Evolutionary conservation across 2,888 invertebrate species (phyloP).

Genomic region (Cerceris rybyensis): DNA sequence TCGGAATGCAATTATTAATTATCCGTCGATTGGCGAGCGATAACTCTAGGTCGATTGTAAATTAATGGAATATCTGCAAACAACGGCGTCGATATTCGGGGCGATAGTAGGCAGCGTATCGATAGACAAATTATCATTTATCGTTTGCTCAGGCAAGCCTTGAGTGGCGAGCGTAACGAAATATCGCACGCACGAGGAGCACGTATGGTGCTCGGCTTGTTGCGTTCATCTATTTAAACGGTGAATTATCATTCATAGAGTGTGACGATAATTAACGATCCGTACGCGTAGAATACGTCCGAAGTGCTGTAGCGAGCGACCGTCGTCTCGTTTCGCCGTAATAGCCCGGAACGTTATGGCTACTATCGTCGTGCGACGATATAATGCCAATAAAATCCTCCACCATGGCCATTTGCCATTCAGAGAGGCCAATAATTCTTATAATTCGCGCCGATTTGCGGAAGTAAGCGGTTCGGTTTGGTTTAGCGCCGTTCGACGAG

Average conservation of each 20-base stretch:
- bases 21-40: too few relatives aligned
- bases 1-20: too few relatives aligned
- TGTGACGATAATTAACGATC: slow-evolving; percentile 48
- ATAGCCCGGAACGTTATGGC: slow-evolving; percentile 44
- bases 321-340: slow-evolving; percentile 34
- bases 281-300: slow-evolving; percentile 3
- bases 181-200: slow-evolving; percentile 25
- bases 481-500: slow-evolving; percentile 33
- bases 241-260: slow-evolving; percentile 55
- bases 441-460: slow-evolving; percentile 58
- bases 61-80: too few relatives aligned
- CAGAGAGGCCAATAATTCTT: slow-evolving; percentile 62
- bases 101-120: too few relatives aligned
- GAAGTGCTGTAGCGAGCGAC: slow-evolving; percentile 11
- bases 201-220: slow-evolving; percentile 16
- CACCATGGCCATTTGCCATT: slow-evolving; percentile 62
- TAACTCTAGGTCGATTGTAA: too few relatives aligned
- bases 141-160: too few relatives aligned
- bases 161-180: slow-evolving; percentile 25
- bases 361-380: slow-evolving; percentile 30
- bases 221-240: slow-evolving; percentile 34
- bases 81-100: too few relatives aligned
- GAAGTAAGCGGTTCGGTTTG: slow-evolving; percentile 69
- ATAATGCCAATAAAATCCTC: slow-evolving; percentile 60
- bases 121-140: too few relatives aligned